Conservation (phyloP, 2,888 invertebrate genomes). For the Lathronympha strigana region DNA sequence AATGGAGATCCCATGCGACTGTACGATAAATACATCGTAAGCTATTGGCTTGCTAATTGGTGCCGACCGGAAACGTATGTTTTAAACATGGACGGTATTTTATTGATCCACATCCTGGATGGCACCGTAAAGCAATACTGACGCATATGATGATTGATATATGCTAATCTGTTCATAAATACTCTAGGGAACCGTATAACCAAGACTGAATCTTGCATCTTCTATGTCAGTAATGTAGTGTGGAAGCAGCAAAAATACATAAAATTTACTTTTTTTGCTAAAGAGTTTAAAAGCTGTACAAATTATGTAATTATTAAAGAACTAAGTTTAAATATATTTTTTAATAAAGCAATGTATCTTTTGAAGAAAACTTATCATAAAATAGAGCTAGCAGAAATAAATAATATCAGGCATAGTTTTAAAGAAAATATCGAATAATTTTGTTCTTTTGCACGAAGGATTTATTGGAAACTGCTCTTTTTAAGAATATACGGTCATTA, state of each 20-base stretch:
- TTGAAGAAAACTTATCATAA: slow-evolving; percentile 31
- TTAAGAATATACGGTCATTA: too few species aligned
- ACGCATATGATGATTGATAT: neutral
- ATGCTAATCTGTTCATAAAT: neutral
- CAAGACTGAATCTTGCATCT: neutral
- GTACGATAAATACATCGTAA: too few species aligned
- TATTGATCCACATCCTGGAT: too few species aligned
- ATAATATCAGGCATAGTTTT: neutral
- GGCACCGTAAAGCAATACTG: too few species aligned
- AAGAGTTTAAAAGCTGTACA: slow-evolving; percentile 35
- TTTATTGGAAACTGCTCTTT: too few species aligned
- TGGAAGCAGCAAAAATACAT: slow-evolving; percentile 24
- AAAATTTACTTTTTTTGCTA: slow-evolving; percentile 10
- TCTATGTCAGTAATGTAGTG: neutral
- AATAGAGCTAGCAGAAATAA: neutral
- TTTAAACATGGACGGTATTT: too few species aligned
- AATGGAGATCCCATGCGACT: too few species aligned
- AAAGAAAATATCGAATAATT: too few species aligned
- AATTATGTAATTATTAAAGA: slow-evolving; percentile 32
- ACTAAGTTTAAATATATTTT: slow-evolving; percentile 6
- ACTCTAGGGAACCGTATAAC: neutral
- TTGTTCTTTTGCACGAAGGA: neutral
- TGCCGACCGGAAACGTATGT: too few species aligned
- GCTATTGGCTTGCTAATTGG: too few species aligned
- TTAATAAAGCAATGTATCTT: slow-evolving; percentile 5